Conservation (phyloP, 1,140 invertebrate species). For the Drosophila sp. region DNA sequence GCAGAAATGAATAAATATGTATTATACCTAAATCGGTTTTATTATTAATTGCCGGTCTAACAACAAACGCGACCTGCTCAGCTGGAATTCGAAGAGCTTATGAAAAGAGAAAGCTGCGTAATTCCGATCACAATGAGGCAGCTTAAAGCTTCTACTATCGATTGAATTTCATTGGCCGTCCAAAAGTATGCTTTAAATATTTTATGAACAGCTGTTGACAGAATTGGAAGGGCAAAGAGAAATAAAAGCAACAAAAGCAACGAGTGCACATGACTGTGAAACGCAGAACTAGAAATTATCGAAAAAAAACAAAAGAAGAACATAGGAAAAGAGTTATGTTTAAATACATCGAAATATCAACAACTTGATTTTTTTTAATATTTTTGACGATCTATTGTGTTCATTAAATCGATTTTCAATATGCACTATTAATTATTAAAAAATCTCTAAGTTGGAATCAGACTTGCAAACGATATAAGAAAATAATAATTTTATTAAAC, state of each 20-base stretch:
- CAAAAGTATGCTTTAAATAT: constrained; percentile 52
- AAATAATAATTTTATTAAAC: too few species aligned
- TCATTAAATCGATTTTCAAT: too few species aligned
- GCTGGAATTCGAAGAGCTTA: constrained; percentile 29
- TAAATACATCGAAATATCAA: too few species aligned
- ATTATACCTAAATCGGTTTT: constrained; percentile 6
- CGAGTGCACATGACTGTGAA: neutral
- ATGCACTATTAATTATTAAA: too few species aligned
- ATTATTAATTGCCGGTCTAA: constrained; percentile 20
- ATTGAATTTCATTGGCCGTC: constrained; percentile 24
- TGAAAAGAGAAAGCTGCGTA: constrained; percentile 37
- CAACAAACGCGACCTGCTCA: constrained; percentile 34
- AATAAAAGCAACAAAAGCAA: too few species aligned
- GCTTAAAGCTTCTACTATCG: constrained; percentile 32
- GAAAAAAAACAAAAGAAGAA: too few species aligned
- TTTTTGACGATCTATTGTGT: too few species aligned
- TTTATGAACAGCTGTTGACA: constrained; percentile 23
- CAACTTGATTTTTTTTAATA: too few species aligned
- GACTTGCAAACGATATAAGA: too few species aligned
- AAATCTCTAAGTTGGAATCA: too few species aligned
- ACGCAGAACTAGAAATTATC: too few species aligned
- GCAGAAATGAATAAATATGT: neutral
- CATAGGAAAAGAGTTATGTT: too few species aligned
- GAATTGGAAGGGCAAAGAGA: neutral
- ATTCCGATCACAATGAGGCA: constrained; percentile 14